phyloP scores from a whole-genome alignment of 1,140 invertebrate species.

The Brachionus asplanchnoidis region DNA sequence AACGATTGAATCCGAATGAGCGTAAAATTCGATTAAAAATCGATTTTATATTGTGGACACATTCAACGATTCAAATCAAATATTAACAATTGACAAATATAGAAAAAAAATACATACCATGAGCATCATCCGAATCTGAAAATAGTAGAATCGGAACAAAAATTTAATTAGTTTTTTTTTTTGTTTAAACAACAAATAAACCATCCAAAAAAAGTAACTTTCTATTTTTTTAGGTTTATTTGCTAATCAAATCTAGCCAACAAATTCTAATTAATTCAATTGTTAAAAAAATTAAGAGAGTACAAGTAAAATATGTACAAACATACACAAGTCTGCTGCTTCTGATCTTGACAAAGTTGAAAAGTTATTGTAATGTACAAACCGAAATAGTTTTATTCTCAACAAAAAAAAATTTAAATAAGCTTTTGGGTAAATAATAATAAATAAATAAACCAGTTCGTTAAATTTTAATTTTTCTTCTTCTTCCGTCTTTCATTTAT shows the following conservation, averaged over 20 bases:
- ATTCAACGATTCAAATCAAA: background rate
- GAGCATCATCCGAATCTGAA: background rate
- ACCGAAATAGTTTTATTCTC: background rate
- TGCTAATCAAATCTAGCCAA: background rate
- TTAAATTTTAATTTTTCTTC: background rate
- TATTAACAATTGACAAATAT: background rate
- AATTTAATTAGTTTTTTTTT: conserved; percentile 6
- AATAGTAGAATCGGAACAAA: background rate
- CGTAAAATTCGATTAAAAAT: background rate
- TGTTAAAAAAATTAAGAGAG: background rate
- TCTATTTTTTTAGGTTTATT: background rate
- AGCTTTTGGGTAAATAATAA: background rate
- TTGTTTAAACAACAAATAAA: background rate
- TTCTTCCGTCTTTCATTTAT: background rate
- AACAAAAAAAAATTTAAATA: background rate
- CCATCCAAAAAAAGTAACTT: background rate
- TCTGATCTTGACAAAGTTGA: background rate
- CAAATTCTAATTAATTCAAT: background rate
- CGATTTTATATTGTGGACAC: background rate
- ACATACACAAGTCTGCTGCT: background rate
- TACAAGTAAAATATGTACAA: background rate
- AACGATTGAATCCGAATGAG: background rate
- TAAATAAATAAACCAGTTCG: background rate
- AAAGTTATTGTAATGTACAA: background rate
- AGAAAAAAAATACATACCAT: background rate